Evolutionary conservation across 2,113 vertebrate genomes (phyloP), one percentile per base, ranked within the genome.

Genomic region (Dromas ardeola): DNA sequence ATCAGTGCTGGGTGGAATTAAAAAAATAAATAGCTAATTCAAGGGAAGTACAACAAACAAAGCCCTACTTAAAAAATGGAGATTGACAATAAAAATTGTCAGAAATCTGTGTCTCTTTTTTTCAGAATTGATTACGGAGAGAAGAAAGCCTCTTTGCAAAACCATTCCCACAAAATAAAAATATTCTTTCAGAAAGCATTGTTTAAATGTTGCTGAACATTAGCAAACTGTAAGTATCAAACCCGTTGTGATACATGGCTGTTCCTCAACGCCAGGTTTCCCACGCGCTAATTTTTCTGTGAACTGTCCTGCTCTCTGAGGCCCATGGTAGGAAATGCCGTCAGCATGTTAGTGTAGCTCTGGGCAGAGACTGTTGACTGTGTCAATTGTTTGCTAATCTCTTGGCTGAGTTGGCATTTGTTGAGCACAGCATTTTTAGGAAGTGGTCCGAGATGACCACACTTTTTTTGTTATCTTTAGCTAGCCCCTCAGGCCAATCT

Each of bases 361-460:
- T 85, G 70, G 34, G 4, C 77, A 89, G 76, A 94, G 65, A 43
- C 62, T 89, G 93, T 85, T 93, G 91, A 84, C 63, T 94, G 50
- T 93, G 66, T 58, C 77, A 49, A 72, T 82, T 95, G 92, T 95
- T 67, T 73, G 65, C 25, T 96, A 89, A 95, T 95, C 95, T 95
- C 81, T 84, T 65, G 72, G 61, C 86, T 82, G 86, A 69, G 73
- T 10, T 49, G 49, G 56, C 78, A 70, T 87, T 85, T 95, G 91
- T 63, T 49, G 72, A 94, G 73, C 38, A 23, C 47, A 96, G 91
- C 67, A 12, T 53, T 95, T 97, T 96, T 82, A 81, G 77, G 78
- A 95, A 95, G 53, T 42, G 40, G 49, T 89, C 65, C 29, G 77
- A 95, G 81, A 85, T 81, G 65, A 96, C 40, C 73, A 66, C 78